These are phyloP conservation scores for Rhegmatorhina hoffmannsi DNA, from an alignment of 2,113 vertebrate genomes.

Conservation along the genomic window DNA sequence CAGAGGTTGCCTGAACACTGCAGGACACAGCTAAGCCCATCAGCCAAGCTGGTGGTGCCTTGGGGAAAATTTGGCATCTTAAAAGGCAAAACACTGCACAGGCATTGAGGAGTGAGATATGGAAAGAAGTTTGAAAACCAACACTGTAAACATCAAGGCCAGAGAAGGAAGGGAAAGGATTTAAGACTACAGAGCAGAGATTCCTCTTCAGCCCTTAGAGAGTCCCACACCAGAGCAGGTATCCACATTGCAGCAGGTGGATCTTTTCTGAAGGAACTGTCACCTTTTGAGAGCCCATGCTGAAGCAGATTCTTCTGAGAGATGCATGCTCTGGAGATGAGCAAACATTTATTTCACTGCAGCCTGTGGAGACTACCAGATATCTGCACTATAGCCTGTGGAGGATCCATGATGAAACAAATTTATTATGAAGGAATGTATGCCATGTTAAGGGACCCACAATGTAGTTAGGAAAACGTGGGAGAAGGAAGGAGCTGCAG, in stretches of 20 bases:
- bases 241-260: background rate
- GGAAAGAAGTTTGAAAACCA: background rate
- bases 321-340: fast-evolving
- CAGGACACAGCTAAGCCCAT: background rate
- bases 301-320: background rate
- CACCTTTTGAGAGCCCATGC: background rate
- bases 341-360: background rate
- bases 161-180: background rate
- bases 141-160: fast-evolving
- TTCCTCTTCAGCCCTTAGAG: background rate
- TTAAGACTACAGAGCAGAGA: background rate
- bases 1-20: background rate
- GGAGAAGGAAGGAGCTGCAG: fast-evolving
- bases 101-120: background rate
- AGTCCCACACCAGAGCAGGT: background rate
- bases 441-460: background rate
- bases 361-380: background rate
- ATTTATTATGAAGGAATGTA: background rate
- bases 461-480: background rate
- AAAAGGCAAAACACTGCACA: background rate
- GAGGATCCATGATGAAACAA: background rate
- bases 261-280: background rate
- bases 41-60: background rate
- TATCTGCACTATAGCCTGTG: too few relatives aligned
- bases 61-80: background rate